Evolutionary conservation across 2,113 vertebrate species (phyloP), one percentile per base, ranked within the genome.

Genomic region (Gambusia holbrooki): DNA sequence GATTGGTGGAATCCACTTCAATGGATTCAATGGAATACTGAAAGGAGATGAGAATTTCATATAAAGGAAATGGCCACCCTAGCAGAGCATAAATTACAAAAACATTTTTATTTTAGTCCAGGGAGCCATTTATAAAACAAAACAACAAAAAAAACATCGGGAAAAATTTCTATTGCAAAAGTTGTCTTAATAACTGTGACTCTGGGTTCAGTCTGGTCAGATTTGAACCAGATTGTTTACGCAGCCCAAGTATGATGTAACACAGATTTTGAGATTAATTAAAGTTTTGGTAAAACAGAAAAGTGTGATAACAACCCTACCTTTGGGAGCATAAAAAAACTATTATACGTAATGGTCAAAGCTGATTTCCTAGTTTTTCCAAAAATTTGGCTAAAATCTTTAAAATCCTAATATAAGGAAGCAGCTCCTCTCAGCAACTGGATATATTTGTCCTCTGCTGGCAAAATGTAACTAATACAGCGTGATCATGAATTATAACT

Each of bases 401-500:
- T 51, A 19, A 22, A 14, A 25, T 6, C 15, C 48, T 51, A 51
- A 22, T 22, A 54, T 54, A 8, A 6, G 5, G 8, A 2, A 22
- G n/a, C 22, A 3, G n/a, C 51, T 58, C 51, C 17, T 22, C 8
- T 58, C 51, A 58, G 10, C 22, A 58, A 58, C 51, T 58, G 51
- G 9, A 58, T 25, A 58, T 58, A 58, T 25, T 25, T 7, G 25
- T 58, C 7, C 22, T 58, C 51, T 58, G 17, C 22, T n/a, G 2
- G 17, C 51, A 58, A 10, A 58, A 58, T 58, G 8, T 19, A 48
- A 19, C 45, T 19, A 48, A 48, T 19, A 48, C 80, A 58, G 79
- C 78, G 83, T 82, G 75, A 84, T 82, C 37, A 62, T 76, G 81
- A 83, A 83, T 84, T 77, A 12, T 37, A 92, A 79, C 40, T 63